Percentiles rank a stretch among this genome's conserved stretches.
Evolutionary conservation across 2,797 vertebrate species (phyloP).

Genomic region (Sebastes oblongus): DNA sequence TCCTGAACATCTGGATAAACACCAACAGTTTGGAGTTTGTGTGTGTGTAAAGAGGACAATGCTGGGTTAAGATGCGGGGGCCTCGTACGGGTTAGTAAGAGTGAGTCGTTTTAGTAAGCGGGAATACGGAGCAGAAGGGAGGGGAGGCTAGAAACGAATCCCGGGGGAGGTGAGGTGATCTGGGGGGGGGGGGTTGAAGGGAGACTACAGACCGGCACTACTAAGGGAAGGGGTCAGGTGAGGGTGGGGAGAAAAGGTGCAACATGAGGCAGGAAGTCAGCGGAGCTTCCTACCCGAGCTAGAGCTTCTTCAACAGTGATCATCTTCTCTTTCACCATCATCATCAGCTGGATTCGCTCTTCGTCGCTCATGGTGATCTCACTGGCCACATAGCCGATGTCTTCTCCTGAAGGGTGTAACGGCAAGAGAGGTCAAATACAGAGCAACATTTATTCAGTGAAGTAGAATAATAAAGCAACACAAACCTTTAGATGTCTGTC

Average conservation of each 20-base stretch:
- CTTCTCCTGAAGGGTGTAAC: constrained; percentile 84
- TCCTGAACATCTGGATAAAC: constrained; percentile 32
- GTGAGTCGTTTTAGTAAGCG: constrained; percentile 82
- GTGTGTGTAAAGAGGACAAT: constrained; percentile 43
- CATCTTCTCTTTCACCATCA: constrained; percentile 99
- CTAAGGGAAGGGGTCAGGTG: background rate
- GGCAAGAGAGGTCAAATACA: background rate
- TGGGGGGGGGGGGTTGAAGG: background rate
- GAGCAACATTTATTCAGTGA: background rate
- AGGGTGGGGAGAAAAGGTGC: background rate
- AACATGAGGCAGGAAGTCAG: background rate
- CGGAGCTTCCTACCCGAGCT: constrained; percentile 87
- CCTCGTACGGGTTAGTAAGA: constrained; percentile 68
- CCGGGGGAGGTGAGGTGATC: constrained; percentile 21
- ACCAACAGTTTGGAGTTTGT: constrained; percentile 47
- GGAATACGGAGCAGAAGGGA: constrained; percentile 4
- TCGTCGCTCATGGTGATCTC: constrained; percentile 99
- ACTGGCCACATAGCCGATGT: constrained; percentile 96
- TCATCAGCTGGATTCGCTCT: constrained; percentile 98
- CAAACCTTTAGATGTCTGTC: constrained; percentile 95
- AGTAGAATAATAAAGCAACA: background rate
- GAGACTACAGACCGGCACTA: background rate
- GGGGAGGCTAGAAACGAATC: background rate
- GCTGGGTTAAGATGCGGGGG: constrained; percentile 41
- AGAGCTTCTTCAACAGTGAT: constrained; percentile 98